Base-by-base conservation (phyloP, 64 coral and sea anemone genomes). In the Stylophora pistillata region DNA sequence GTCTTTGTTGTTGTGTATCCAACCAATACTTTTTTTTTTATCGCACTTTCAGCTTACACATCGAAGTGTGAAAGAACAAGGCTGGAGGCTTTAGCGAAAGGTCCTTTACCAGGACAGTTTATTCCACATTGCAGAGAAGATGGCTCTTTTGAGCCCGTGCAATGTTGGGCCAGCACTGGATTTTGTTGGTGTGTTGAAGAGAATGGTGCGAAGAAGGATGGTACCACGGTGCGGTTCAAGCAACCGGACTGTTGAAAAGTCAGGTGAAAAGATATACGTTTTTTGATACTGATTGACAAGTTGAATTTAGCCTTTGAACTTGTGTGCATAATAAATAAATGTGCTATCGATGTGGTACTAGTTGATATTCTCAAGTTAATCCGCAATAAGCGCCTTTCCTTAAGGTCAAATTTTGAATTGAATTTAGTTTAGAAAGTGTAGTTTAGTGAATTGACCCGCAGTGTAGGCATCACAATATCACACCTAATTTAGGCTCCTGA, bases 161-260 rank as follows among this genome's bases (percentile, higher is more conserved):
- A 95, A 55, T 95, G 89, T 27, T 91, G 86, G 61, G 54, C 94
- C 15, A 52, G 63, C 28, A 92, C 94, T 17, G 94, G 94, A 1
- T 95, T 85, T 53, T 92, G 94, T 62, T 95, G 94, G 89, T 95
- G 94, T 63, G 94, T 95, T 17, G 94, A 91, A 55, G 23, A 88
- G 54, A 53, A n/a, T 57, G 94, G 89, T 10, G 63, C 30, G 26
- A 73, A 59, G 53, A 29, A 71, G 37, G 58, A 29, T 15, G 88
- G 78, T 6, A 56, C 76, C 15, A 65, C 29, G 15, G 54, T 89
- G 10, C 58, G 87, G 16, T 77, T 77, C 58, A 78, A 78, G 5
- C 73, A 64, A 15, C 87, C 74, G 17, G 9, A 9, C 25, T 89
- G 87, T 31, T 76, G 53, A 68, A 28, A 68, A 68, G 64, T 11